Conservation (phyloP, 2,888 invertebrate species). For the Mesorhabditis spiculigera region DNA sequence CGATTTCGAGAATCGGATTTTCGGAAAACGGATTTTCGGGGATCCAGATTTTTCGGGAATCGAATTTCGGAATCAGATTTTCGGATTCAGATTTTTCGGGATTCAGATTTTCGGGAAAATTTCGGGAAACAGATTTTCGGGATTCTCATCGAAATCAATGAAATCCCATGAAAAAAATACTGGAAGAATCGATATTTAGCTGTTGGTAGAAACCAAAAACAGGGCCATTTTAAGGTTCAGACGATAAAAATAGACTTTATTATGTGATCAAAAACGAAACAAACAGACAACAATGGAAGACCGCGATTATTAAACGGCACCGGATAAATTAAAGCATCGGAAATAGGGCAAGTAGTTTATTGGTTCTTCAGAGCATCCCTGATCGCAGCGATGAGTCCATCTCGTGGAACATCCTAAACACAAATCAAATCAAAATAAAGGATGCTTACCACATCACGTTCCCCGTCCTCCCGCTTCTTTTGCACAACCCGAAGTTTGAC, state of each 20-base stretch:
- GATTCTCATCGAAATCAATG: too few species aligned
- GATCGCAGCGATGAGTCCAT: slow-evolving; percentile 12
- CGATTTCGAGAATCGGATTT: too few species aligned
- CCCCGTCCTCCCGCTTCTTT: slow-evolving; percentile 41
- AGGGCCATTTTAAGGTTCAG: too few species aligned
- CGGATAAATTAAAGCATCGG: neutral
- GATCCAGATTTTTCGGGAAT: too few species aligned
- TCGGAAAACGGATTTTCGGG: too few species aligned
- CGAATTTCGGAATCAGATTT: too few species aligned
- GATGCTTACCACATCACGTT: slow-evolving; percentile 9
- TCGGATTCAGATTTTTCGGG: too few species aligned
- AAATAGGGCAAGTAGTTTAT: neutral
- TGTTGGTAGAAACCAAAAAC: too few species aligned
- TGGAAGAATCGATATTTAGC: too few species aligned
- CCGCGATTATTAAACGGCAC: neutral
- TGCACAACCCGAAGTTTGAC: slow-evolving; percentile 74
- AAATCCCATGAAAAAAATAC: too few species aligned
- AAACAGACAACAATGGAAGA: slow-evolving; percentile 5
- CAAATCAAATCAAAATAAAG: neutral
- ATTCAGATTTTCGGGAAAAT: too few species aligned
- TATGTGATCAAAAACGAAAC: neutral
- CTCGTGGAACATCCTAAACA: slow-evolving; percentile 25
- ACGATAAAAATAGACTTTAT: neutral
- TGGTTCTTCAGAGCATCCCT: neutral
- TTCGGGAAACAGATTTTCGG: too few species aligned